Base-by-base conservation (phyloP, 2,888 invertebrate species). In the Arctia plantaginis region DNA sequence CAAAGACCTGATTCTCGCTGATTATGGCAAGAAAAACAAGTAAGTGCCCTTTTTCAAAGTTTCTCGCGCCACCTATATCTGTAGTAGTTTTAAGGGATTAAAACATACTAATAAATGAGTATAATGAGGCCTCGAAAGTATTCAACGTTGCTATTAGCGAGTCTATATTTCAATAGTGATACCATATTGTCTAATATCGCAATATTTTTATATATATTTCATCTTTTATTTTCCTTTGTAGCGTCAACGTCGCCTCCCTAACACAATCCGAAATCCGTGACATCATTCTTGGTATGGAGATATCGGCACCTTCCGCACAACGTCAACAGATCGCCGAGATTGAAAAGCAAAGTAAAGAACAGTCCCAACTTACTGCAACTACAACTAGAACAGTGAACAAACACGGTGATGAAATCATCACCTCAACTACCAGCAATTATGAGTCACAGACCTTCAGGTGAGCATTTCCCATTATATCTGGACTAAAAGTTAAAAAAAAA, bases 21-120 rank as follows among this genome's bases (percentile, higher is more conserved):
- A 99, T 95, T 99, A 99, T 87, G 99, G 99, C 90, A 99, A 99
- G 96, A 99, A 99, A 96, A 99, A 99, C 96, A 99, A 99, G 97
- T 98, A 85, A 96, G 96, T 87, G 12, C 41, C 6, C 35, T 23
- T 30, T 66, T n/a, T n/a, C 4, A 6, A 27, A 20, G 55, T 7
- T 23, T 7, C 55, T 20, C 1, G 7, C 12, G 3, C 3, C 3
- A 65, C 35, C 20, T 7, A 33, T 33, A 18, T 33, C 0, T 55
- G n/a, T 55, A 10, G 27, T 23, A 27, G 27, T 59, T n/a, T 59
- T 59, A 4, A 15, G 27, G 15, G 4, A 10, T 59, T 27, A 3
- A 6, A 55, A 55, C n/a, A 55, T 27, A 8, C n/a, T 55, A 55
- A 55, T 27, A n/a, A 55, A 10, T 55, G n/a, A 7, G 8, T 51